Evolutionary conservation across 2,888 invertebrate species (phyloP), one percentile per base, ranked within the genome.

Genomic region (Polymixis flavicincta): DNA sequence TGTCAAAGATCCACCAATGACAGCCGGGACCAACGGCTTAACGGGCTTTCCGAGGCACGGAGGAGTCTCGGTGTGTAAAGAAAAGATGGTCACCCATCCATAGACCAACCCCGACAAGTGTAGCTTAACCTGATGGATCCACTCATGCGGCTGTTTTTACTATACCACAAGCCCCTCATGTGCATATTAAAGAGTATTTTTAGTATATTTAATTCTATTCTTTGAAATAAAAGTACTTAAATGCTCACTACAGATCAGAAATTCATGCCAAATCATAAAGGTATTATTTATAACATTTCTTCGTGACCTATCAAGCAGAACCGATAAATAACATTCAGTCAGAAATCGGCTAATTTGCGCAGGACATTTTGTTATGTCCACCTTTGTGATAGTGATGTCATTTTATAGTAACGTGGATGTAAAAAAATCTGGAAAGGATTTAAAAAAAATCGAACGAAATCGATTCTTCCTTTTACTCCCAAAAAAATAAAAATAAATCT

Each of bases 311-410:
- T 55, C 59, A 42, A 64, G 28, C 19, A 22, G 50, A 9, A 60
- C 28, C 52, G 42, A 79, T 79, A 73, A 73, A 78, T 78, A 42
- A 25, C 52, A 57, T 71, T 55, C 9, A 52, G 25, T 48, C 45
- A 19, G 55, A 69, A 67, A 64, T 82, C 80, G 78, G 88, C 85
- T 90, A 91, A 90, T 91, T 88, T 87, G 74, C 85, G 83, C 86
- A 83, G 86, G 86, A 89, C 90, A 88, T 92, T n/a, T 91, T 92
- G 84, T 89, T 87, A 90, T 86, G 59, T 87, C 83, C 79, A 88
- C 87, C 87, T 86, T 89, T 90, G 86, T 89, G 83, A 86, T 45
- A 57, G 88, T 90, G 89, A 90, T 89, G 91, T 92, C 92, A 91
- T 90, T 87, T 73, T 76, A 67, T 71, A 66, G 68, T 67, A 55